phyloP scores from a whole-genome alignment of 2,113 vertebrate species.

The Mesocricetus auratus region DNA sequence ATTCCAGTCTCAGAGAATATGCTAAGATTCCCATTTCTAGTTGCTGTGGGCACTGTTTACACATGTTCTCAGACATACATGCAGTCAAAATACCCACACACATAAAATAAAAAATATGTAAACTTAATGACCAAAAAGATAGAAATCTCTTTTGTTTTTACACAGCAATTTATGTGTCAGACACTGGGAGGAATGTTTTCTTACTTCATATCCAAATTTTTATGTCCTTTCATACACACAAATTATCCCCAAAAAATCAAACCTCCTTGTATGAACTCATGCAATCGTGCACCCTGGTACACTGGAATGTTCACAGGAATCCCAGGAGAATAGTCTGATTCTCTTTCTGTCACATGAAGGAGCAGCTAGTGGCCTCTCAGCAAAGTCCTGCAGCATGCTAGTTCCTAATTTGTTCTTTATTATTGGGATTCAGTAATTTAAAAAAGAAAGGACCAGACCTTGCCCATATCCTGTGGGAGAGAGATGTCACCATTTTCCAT shows the following conservation, averaged over 20 bases:
- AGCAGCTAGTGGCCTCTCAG: neutral
- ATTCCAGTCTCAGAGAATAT: neutral
- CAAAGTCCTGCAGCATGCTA: neutral
- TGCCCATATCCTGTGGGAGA: neutral
- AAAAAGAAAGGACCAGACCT: neutral
- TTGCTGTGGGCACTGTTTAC: neutral
- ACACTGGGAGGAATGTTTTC: neutral
- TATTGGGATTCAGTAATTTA: neutral
- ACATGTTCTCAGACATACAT: neutral
- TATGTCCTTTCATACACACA: neutral
- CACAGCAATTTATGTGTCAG: neutral
- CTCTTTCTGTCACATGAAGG: neutral
- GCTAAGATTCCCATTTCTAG: neutral
- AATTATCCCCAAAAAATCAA: neutral
- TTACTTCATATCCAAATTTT: neutral
- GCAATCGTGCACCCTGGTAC: neutral
- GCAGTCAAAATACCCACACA: neutral
- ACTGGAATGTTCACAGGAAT: neutral
- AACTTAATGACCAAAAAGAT: neutral
- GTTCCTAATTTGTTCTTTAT: neutral
- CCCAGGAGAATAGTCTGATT: neutral
- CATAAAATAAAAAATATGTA: neutral
- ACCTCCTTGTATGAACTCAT: neutral
- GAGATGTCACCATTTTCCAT: neutral
- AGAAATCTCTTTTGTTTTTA: neutral